These are phyloP conservation scores for Heteronetta atricapilla DNA, from an alignment of 2,113 vertebrate species.

Conservation along the genomic window DNA sequence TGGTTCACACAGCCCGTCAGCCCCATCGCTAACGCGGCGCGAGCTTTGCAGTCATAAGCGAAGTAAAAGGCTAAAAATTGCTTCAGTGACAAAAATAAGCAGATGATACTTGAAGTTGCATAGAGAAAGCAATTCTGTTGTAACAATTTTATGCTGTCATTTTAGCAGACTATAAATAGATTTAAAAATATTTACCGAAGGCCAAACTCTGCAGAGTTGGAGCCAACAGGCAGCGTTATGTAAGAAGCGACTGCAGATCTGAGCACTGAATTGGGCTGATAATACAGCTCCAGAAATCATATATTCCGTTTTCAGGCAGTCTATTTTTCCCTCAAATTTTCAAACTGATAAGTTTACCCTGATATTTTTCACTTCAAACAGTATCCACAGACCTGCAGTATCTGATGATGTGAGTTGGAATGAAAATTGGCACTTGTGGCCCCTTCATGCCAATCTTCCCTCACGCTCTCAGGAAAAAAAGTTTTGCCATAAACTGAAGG, in stretches of 20 bases:
- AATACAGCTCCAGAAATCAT: not conserved
- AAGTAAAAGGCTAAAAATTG: slow-evolving; percentile 10
- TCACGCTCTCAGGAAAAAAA: not conserved
- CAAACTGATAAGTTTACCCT: not conserved
- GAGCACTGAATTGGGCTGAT: not conserved
- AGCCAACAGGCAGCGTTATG: not conserved
- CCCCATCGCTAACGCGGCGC: not conserved
- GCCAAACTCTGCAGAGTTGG: slow-evolving; percentile 21
- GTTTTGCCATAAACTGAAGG: not conserved
- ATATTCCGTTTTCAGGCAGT: not conserved
- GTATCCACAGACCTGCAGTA: not conserved
- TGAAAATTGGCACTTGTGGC: not conserved
- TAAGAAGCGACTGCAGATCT: not conserved
- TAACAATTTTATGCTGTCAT: slow-evolving; percentile 4
- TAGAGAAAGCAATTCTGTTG: slow-evolving; percentile 17
- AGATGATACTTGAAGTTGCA: not conserved
- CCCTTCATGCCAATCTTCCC: not conserved
- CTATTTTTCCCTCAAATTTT: not conserved
- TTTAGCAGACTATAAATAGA: slow-evolving; percentile 43
- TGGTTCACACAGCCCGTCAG: not conserved
- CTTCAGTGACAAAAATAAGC: slow-evolving; percentile 1
- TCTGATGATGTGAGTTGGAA: not conserved
- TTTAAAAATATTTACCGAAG: slow-evolving; percentile 55
- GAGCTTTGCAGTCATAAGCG: not conserved
- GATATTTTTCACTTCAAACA: not conserved